A percentile compares a stretch with the other conserved stretches of the same genome.
These are phyloP conservation scores for Leptogaster cylindrica DNA, from an alignment of 2,888 invertebrate species.

Conservation along the genomic window DNA sequence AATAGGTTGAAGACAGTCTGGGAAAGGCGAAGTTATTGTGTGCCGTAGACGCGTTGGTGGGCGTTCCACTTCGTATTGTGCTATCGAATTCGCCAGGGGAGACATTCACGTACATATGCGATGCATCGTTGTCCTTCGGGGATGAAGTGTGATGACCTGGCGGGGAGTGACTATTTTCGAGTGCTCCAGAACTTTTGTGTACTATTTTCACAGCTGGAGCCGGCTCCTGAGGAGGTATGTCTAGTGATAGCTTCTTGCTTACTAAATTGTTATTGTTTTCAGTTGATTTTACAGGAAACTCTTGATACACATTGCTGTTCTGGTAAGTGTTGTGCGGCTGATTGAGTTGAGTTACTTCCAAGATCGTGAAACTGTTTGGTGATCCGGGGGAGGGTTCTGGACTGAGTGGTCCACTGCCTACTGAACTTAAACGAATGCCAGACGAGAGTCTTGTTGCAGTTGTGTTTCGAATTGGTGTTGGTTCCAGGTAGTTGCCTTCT, in stretches of 20 bases:
- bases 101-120: conserved; percentile 64
- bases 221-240: conserved; percentile 58
- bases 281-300: conserved; percentile 62
- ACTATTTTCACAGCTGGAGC: conserved; percentile 53
- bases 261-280: conserved; percentile 64
- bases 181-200: not conserved
- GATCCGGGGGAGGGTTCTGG: conserved; percentile 62
- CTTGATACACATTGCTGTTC: conserved; percentile 66
- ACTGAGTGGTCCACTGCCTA: conserved; percentile 55
- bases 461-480: conserved; percentile 53
- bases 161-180: not conserved
- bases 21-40: conserved; percentile 44
- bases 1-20: conserved; percentile 39
- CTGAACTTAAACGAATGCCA: conserved; percentile 51
- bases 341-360: conserved; percentile 66
- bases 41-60: conserved; percentile 17
- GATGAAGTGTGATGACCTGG: conserved; percentile 8
- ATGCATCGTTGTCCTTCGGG: conserved; percentile 47
- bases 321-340: conserved; percentile 58
- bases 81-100: conserved; percentile 56
- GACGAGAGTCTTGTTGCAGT: conserved; percentile 50
- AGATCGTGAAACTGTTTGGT: conserved; percentile 64
- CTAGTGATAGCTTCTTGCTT: conserved; percentile 54
- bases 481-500: conserved; percentile 56
- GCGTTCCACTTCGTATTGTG: conserved; percentile 35